Evolutionary conservation across 2,888 invertebrate genomes (phyloP).

Genomic region (Acanthosepion pharaonis): DNA sequence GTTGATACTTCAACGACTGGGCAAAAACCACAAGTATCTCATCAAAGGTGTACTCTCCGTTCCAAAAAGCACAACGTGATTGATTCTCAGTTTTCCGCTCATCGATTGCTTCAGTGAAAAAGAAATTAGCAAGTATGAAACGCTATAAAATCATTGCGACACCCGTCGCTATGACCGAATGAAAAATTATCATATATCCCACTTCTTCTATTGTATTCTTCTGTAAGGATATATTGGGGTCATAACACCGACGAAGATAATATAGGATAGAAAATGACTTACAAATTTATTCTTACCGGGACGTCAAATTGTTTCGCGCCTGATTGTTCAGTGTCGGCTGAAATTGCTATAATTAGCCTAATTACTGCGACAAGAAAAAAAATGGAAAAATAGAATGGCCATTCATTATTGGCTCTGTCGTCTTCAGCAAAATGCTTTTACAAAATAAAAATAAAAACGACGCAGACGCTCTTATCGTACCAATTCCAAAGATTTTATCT

Average conservation of each 20-base stretch:
- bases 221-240: not conserved
- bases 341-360: slow-evolving; percentile 14
- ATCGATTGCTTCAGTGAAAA: not conserved
- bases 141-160: not conserved
- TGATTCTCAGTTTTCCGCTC: not conserved
- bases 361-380: not conserved
- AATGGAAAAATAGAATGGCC: not conserved
- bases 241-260: slow-evolving; percentile 2
- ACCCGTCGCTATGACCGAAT: not conserved
- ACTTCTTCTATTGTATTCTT: not conserved
- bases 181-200: not conserved
- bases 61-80: not conserved
- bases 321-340: not conserved
- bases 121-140: not conserved
- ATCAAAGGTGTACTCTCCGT: not conserved
- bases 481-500: not conserved
- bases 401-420: not conserved
- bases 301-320: not conserved
- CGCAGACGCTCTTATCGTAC: not conserved
- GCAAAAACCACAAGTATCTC: not conserved
- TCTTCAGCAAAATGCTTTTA: not conserved
- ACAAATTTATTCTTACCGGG: not conserved
- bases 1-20: too few relatives aligned
- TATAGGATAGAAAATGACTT: not conserved
- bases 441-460: not conserved